These are phyloP conservation scores for Rhizomys pruinosus DNA, from an alignment of 2,113 vertebrate genomes.

Conservation along the genomic window DNA sequence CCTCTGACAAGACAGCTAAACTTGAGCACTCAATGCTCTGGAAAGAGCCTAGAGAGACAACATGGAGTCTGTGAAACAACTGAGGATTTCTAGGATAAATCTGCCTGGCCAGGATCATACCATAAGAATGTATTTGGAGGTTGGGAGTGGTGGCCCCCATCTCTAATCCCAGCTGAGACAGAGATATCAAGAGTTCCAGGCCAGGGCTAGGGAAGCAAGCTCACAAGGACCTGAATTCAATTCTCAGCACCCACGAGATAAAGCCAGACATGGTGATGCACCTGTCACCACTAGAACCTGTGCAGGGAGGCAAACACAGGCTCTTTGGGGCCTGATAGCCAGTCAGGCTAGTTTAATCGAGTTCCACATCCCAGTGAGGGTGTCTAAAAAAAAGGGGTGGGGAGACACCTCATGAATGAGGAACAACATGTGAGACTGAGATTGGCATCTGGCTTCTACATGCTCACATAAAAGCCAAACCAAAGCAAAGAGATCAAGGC, in stretches of 20 bases:
- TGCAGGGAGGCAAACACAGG: not conserved
- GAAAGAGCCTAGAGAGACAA: too few relatives aligned
- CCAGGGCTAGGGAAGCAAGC: not conserved
- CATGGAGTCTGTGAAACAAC: not conserved
- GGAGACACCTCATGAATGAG: too few relatives aligned
- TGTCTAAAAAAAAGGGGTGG: too few relatives aligned
- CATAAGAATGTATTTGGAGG: not conserved
- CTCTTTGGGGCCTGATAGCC: not conserved
- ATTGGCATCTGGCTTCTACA: too few relatives aligned
- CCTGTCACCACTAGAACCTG: not conserved
- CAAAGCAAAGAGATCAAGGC: not conserved
- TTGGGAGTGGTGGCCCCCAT: not conserved
- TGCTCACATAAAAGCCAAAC: not conserved
- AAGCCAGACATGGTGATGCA: not conserved
- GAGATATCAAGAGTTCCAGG: not conserved
- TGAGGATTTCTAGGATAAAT: not conserved
- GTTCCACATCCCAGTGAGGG: too few relatives aligned
- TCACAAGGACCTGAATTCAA: not conserved
- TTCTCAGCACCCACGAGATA: not conserved
- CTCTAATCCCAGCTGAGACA: not conserved
- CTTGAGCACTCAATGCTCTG: rapidly evolving
- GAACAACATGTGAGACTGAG: too few relatives aligned
- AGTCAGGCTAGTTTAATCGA: too few relatives aligned
- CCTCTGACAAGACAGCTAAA: not conserved
- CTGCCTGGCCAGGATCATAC: not conserved